These are phyloP conservation scores for Phylloscopus trochiloides DNA, from an alignment of 2,113 vertebrate species.

Conservation along the genomic window DNA sequence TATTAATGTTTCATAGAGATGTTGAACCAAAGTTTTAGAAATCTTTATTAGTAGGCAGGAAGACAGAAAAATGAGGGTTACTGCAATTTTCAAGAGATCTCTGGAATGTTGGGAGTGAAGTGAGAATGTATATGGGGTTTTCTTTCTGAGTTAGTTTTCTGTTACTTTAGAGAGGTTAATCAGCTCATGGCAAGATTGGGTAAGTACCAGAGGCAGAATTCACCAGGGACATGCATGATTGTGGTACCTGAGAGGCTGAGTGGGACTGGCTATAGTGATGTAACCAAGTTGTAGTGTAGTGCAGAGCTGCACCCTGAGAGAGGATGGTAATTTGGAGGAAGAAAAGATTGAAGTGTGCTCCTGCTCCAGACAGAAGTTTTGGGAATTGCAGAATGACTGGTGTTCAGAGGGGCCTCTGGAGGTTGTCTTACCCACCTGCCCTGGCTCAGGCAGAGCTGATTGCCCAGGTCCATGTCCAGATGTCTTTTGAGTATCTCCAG, in stretches of 20 bases:
- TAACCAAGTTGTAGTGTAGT: fast-evolving
- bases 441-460: background rate
- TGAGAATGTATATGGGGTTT: background rate
- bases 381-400: background rate
- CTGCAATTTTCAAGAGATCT: background rate
- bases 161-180: background rate
- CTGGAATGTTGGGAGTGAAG: background rate
- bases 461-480: background rate
- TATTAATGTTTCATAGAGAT: background rate
- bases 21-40: background rate
- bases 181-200: background rate
- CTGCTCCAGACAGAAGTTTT: background rate
- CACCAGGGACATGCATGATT: fast-evolving
- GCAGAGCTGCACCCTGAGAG: background rate
- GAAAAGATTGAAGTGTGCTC: background rate
- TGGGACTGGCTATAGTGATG: background rate
- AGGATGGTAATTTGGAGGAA: background rate
- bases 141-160: background rate
- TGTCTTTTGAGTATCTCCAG: background rate
- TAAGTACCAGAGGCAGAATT: background rate
- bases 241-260: background rate
- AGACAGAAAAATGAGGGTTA: background rate
- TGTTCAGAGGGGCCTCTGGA: background rate
- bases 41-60: background rate
- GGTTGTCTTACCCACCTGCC: fast-evolving